phyloP scores from a whole-genome alignment of 2,888 invertebrate genomes.

The Leucania comma region DNA sequence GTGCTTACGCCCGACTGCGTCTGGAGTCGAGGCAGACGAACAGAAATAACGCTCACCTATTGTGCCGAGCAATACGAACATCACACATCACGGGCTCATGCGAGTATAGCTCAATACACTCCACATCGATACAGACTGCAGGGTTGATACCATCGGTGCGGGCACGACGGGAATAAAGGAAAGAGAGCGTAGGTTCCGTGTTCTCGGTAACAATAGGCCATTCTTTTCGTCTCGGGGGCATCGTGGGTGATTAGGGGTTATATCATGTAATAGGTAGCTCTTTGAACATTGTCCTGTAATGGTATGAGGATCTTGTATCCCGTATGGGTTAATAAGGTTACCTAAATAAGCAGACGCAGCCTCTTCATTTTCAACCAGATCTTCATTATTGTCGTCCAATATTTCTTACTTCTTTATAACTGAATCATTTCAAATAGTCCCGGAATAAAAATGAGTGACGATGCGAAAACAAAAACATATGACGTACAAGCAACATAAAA shows the following conservation, averaged over 20 bases:
- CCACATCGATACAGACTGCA: conserved; percentile 43
- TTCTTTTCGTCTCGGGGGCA: conserved; percentile 40
- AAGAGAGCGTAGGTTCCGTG: conserved; percentile 44
- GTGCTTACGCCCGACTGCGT: conserved; percentile 63
- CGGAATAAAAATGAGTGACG: conserved; percentile 35
- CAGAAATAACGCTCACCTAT: conserved; percentile 87
- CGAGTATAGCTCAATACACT: conserved; percentile 68
- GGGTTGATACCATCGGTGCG: conserved; percentile 53
- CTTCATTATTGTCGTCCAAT: neutral
- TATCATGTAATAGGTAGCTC: conserved; percentile 22
- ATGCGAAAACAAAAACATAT: conserved; percentile 34
- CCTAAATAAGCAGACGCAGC: neutral
- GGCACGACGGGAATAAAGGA: conserved; percentile 29
- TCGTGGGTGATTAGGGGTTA: conserved; percentile 42
- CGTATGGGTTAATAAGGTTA: neutral
- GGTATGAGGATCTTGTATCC: conserved; percentile 12
- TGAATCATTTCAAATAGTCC: neutral
- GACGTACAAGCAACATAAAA: conserved; percentile 37
- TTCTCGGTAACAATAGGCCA: conserved; percentile 42
- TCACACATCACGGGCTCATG: conserved; percentile 74
- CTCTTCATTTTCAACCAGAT: conserved; percentile 3
- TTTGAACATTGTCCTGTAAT: conserved; percentile 33
- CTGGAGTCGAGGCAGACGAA: conserved; percentile 79
- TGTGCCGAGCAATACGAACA: conserved; percentile 78
- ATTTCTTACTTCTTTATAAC: neutral